Percentiles rank a stretch among this genome's conserved stretches.
Evolutionary conservation across 2,888 invertebrate genomes (phyloP).

Genomic region (Sepioteuthis lessoniana): DNA sequence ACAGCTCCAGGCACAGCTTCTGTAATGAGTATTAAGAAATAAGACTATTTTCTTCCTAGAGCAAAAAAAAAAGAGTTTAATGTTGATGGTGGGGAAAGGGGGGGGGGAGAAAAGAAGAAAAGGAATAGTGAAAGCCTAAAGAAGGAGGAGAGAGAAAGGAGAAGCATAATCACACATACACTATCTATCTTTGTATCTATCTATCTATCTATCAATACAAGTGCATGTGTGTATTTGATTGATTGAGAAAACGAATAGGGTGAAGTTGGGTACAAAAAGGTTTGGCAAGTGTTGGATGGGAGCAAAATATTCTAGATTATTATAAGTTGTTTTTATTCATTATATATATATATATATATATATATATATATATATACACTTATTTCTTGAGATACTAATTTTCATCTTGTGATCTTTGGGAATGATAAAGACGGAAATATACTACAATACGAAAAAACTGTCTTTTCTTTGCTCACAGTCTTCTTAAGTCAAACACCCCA

Average conservation of each 20-base stretch:
- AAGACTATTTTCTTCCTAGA: not conserved
- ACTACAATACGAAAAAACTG: too few species aligned
- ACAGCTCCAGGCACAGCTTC: not conserved
- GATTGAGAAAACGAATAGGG: not conserved
- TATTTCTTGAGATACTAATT: not conserved
- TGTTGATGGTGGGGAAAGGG: too few species aligned
- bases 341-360: too few species aligned
- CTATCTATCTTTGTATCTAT: not conserved
- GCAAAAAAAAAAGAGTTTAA: not conserved
- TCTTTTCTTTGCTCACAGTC: too few species aligned
- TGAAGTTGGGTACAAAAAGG: not conserved
- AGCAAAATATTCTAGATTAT: not conserved
- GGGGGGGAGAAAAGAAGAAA: not conserved
- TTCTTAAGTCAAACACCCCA: too few species aligned
- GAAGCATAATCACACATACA: not conserved
- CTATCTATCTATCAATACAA: not conserved
- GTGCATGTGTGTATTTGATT: not conserved
- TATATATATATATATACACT: too few species aligned
- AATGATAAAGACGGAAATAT: not conserved
- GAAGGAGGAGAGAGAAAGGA: not conserved
- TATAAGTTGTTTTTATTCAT: not conserved
- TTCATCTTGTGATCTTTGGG: not conserved
- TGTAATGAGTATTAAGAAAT: not conserved
- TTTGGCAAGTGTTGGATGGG: not conserved
- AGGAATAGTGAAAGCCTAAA: not conserved